Conservation (phyloP, 2,113 vertebrate species). For the Amblyopsis rosae region DNA sequence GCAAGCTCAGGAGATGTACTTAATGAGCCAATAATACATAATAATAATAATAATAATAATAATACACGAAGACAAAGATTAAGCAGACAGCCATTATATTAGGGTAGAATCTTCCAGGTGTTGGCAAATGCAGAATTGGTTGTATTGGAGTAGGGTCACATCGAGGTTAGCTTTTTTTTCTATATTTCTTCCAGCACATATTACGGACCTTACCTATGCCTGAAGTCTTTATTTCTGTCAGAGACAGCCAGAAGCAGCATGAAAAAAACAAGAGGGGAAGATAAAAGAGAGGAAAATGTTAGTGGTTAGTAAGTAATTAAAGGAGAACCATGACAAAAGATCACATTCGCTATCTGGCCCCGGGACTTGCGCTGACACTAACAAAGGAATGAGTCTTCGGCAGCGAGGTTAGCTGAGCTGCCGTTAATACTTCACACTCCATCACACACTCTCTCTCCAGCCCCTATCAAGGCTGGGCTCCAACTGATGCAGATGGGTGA, state of each 20-base stretch:
- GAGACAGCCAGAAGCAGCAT: conserved; percentile 81
- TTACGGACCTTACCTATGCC: conserved; percentile 93
- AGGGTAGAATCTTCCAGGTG: conserved; percentile 9
- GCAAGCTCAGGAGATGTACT: background rate
- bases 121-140: conserved; percentile 12
- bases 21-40: conserved; percentile 18
- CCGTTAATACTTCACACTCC: conserved; percentile 26
- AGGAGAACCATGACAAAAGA: conserved; percentile 24
- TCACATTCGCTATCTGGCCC: background rate
- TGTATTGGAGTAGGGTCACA: conserved; percentile 9
- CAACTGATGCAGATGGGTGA: conserved; percentile 59
- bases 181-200: conserved; percentile 15
- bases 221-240: conserved; percentile 99
- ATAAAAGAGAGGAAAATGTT: conserved; percentile 53
- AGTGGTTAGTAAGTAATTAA: conserved; percentile 57
- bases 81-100: background rate
- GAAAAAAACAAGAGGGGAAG: conserved; percentile 23
- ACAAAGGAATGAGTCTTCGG: conserved; percentile 28
- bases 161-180: background rate
- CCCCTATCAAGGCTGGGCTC: conserved; percentile 34
- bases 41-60: no score
- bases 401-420: conserved; percentile 2
- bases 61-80: conserved; percentile 8
- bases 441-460: conserved; percentile 4
- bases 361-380: conserved; percentile 11